phyloP scores from a whole-genome alignment of 2,797 vertebrate genomes.

The Trachurus trachurus region DNA sequence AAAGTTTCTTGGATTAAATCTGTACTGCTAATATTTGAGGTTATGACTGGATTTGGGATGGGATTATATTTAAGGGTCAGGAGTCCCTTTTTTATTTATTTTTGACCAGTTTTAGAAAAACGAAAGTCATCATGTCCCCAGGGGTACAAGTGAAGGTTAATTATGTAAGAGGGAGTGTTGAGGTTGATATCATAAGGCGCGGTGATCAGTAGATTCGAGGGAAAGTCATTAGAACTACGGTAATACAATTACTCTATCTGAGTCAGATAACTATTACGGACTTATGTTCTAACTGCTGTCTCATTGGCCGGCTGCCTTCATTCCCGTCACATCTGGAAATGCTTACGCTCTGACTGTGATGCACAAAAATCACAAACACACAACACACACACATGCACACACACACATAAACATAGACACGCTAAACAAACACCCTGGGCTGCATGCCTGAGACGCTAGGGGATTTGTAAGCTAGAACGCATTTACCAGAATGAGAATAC shows the following conservation, averaged over 20 bases:
- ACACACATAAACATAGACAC: constrained; percentile 34
- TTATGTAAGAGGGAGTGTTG: not conserved
- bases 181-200: constrained; percentile 3
- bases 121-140: not conserved
- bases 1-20: not conserved
- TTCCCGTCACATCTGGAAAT: constrained; percentile 75
- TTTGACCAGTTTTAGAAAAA: not conserved
- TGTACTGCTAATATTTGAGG: not conserved
- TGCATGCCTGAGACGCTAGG: constrained; percentile 46
- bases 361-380: constrained; percentile 42
- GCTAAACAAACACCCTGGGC: constrained; percentile 25
- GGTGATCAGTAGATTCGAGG: constrained; percentile 3
- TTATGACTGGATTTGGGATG: not conserved
- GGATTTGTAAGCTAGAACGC: constrained; percentile 6
- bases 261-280: constrained; percentile 44
- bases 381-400: constrained; percentile 23
- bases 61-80: not conserved
- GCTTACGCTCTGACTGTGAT: constrained; percentile 53
- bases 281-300: constrained; percentile 38
- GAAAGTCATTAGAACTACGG: constrained; percentile 9
- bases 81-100: not conserved
- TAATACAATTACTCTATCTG: constrained; percentile 20
- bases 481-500: constrained; percentile 43
- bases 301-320: constrained; percentile 27
- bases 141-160: not conserved